These are phyloP conservation scores for Microplitis mediator DNA, from an alignment of 1,140 invertebrate species.

Conservation along the genomic window DNA sequence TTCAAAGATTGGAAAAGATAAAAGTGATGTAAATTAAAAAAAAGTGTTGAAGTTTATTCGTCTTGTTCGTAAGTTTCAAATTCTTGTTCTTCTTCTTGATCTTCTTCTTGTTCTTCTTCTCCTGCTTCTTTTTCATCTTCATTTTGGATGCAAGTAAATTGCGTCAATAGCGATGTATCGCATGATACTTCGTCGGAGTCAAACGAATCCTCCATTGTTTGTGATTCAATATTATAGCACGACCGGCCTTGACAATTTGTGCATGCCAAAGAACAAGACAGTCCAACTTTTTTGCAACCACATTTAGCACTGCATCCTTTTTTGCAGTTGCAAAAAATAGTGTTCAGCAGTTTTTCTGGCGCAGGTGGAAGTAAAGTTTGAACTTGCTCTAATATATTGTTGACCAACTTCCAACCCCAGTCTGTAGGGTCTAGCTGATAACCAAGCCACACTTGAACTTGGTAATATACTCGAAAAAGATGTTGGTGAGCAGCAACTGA, in stretches of 20 bases:
- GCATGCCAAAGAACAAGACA: background rate
- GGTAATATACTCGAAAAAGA: slow-evolving; percentile 24
- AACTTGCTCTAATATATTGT: background rate
- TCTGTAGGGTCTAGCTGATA: slow-evolving; percentile 12
- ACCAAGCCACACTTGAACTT: slow-evolving; percentile 27
- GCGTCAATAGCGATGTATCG: background rate
- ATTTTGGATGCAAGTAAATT: background rate
- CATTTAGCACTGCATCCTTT: slow-evolving; percentile 5
- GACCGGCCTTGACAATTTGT: background rate
- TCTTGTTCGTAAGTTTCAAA: background rate
- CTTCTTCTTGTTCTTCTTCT: background rate
- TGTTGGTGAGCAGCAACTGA: slow-evolving; percentile 21
- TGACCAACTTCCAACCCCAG: slow-evolving; percentile 23
- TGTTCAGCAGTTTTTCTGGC: slow-evolving; percentile 2
- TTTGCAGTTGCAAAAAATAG: background rate
- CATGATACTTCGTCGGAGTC: background rate
- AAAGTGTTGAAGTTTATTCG: background rate
- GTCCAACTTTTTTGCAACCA: background rate
- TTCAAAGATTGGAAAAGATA: background rate
- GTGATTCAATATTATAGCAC: slow-evolving; percentile 1
- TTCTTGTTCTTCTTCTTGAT: background rate
- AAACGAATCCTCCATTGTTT: background rate
- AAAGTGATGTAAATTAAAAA: background rate
- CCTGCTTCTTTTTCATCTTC: background rate
- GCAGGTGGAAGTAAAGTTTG: slow-evolving; percentile 1